phyloP scores from a whole-genome alignment of 2,888 invertebrate species.

The Eremobia ochroleuca region DNA sequence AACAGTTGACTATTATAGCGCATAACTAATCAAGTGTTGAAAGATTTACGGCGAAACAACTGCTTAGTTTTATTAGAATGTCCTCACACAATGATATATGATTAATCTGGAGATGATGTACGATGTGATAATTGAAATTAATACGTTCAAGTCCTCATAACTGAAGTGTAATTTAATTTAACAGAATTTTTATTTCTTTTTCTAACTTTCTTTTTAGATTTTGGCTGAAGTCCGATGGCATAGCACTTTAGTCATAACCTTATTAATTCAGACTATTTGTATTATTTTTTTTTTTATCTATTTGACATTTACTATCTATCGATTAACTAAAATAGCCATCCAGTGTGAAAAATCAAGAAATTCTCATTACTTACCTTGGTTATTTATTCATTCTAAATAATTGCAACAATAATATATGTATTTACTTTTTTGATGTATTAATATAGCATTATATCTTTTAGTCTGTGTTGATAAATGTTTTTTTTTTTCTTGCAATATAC shows the following conservation, averaged over 20 bases:
- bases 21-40: slow-evolving; percentile 7
- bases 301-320: not conserved
- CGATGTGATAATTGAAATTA: slow-evolving; percentile 7
- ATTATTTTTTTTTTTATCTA: not conserved
- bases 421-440: too few species aligned
- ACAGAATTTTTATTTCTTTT: not conserved
- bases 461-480: too few species aligned
- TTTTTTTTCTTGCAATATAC: not conserved
- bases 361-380: not conserved
- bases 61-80: slow-evolving; percentile 22
- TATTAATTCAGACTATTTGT: not conserved
- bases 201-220: not conserved
- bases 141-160: not conserved
- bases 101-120: slow-evolving; percentile 16
- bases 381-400: too few species aligned
- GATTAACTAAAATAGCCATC: not conserved
- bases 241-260: too few species aligned
- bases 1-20: not conserved
- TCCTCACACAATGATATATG: slow-evolving; percentile 31
- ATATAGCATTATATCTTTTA: too few species aligned
- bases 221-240: not conserved
- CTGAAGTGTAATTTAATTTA: not conserved
- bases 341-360: not conserved
- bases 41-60: slow-evolving; percentile 24
- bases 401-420: too few species aligned